Percentiles rank a stretch among this genome's conserved stretches.
phyloP scores from a whole-genome alignment of 2,113 vertebrate genomes.

The Misgurnus mizolepis region DNA sequence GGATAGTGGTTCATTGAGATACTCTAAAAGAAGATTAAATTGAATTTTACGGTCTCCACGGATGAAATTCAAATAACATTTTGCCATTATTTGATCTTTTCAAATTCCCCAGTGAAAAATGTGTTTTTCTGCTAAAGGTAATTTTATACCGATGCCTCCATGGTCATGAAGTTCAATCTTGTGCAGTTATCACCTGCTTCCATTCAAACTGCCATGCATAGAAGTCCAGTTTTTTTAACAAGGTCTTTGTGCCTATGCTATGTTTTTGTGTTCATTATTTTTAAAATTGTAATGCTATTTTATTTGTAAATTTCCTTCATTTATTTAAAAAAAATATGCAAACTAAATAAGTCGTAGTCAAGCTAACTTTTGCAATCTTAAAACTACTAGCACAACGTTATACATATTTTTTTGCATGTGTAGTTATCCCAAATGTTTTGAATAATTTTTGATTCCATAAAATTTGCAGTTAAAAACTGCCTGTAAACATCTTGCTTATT shows the following conservation, averaged over 20 bases:
- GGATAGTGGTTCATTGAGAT: slow-evolving; percentile 22
- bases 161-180: background rate
- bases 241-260: background rate
- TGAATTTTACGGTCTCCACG: slow-evolving; percentile 29
- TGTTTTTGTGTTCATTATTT: background rate
- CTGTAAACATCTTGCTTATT: too few species aligned
- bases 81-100: slow-evolving; percentile 38
- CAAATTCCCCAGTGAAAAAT: slow-evolving; percentile 35
- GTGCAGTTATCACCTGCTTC: background rate
- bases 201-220: background rate
- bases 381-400: too few species aligned
- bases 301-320: too few species aligned
- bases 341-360: too few species aligned
- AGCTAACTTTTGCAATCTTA: too few species aligned
- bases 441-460: too few species aligned
- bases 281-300: too few species aligned
- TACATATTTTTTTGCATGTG: too few species aligned
- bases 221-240: background rate
- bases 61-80: slow-evolving; percentile 43
- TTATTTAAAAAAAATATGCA: too few species aligned
- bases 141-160: background rate
- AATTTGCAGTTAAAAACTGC: too few species aligned
- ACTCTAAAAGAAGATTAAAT: slow-evolving; percentile 43
- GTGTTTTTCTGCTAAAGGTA: slow-evolving; percentile 35
- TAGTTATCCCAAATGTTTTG: too few species aligned